These are phyloP conservation scores for Parotocinclus haroldoi DNA, from an alignment of 2,797 vertebrate genomes.

Conservation along the genomic window DNA sequence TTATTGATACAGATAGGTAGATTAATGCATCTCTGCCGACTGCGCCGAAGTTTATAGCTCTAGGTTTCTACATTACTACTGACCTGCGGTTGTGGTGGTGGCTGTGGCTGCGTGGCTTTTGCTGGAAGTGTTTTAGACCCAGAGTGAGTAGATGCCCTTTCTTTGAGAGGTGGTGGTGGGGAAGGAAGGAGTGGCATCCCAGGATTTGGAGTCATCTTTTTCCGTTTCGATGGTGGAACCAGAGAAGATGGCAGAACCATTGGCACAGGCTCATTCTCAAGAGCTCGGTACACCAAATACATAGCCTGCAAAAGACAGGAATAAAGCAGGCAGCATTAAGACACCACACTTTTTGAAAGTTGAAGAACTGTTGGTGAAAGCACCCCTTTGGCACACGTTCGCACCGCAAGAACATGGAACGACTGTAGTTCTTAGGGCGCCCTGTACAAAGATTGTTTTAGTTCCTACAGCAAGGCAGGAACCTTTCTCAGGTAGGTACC, in stretches of 20 bases:
- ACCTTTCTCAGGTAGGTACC: no score
- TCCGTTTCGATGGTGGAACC: constrained; percentile 94
- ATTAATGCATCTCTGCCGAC: no score
- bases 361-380: no score
- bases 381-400: no score
- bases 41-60: no score
- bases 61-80: neutral
- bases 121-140: constrained; percentile 78
- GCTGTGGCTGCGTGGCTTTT: constrained; percentile 65
- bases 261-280: constrained; percentile 94
- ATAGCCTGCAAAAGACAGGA: constrained; percentile 78
- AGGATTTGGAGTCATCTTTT: constrained; percentile 76
- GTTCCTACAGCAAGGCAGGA: no score
- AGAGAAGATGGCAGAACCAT: constrained; percentile 88
- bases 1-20: no score
- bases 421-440: no score
- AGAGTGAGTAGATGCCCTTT: constrained; percentile 77
- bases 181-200: constrained; percentile 79
- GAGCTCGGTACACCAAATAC: constrained; percentile 96
- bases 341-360: neutral
- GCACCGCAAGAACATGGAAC: no score
- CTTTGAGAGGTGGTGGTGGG: constrained; percentile 78
- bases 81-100: constrained; percentile 59
- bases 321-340: constrained; percentile 9
- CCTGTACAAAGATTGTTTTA: no score